Conservation (phyloP, 2,113 vertebrate genomes). For the Alaudala cheleensis region DNA sequence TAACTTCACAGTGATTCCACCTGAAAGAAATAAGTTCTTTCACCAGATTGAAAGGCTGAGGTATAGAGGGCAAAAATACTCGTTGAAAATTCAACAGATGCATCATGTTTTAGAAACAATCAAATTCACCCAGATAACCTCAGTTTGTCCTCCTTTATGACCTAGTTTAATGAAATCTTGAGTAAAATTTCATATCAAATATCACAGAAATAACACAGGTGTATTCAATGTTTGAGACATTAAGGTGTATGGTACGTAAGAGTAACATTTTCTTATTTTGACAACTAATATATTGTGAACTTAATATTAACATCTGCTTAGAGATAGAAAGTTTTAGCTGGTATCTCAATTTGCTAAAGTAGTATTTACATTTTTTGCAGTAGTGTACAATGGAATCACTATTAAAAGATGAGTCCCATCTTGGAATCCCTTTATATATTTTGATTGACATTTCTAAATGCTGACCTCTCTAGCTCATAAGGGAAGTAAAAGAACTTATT, state of each 20-base stretch:
- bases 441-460: neutral
- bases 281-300: neutral
- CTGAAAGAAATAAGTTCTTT: neutral
- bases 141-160: neutral
- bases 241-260: neutral
- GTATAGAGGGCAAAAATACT: neutral
- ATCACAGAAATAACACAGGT: neutral
- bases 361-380: neutral
- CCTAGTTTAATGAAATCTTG: neutral
- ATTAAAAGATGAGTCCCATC: neutral
- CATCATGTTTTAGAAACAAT: neutral
- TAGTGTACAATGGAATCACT: neutral
- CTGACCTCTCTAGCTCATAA: neutral
- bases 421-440: neutral
- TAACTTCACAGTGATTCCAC: neutral
- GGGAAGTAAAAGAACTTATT: neutral
- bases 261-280: neutral
- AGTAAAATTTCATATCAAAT: neutral
- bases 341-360: neutral
- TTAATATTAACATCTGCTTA: neutral
- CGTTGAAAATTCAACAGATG: slow-evolving; percentile 27
- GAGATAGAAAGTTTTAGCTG: neutral
- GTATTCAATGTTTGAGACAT: neutral
- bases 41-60: neutral
- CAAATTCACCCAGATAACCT: neutral